Base-by-base conservation (phyloP, 1,140 invertebrate species). In the Drosophila gunungcola region DNA sequence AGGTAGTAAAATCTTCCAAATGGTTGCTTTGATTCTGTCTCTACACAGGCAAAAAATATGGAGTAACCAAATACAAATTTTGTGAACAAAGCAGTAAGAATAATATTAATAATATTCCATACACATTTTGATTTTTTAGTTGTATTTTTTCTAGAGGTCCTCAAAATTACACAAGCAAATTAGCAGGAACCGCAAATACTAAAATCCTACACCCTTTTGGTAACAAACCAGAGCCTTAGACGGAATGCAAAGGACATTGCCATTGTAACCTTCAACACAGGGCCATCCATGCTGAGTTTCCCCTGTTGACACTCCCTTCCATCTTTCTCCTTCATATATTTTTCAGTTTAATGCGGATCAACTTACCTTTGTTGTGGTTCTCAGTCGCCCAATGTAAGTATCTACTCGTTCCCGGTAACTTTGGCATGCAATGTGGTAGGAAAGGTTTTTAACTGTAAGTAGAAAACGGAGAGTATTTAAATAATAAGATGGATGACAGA, bases 281-380 rank as follows among this genome's bases (percentile, higher is more conserved):
- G 32, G 61, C 43, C 16, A 39, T 32, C 38, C 21, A 32, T 45
- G 29, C 12, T 3, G 25, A 34, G 27, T 3, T 43, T 13, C 3
- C 13, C 27, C 43, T 21, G 16, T 21, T 21, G 16, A 21, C 16
- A 21, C 16, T 21, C 16, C 16, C 16, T 21, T 21, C 16, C 16
- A 21, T 21, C 16, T 21, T 21, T 21, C 16, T 21, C 16, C 21
- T 12, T 16, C 16, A 12, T n/a, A 13, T 13, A 9, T 38, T 29
- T 36, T 46, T 16, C 9, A 41, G n/a, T 13, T 49, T 43, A 12
- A 21, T 39, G 29, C 51, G 38, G 46, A 38, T 46, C 16, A 13
- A 61, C 70, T 73, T 54, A 73, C 70, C 65, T 61, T 73, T 46
- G 64, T 68, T 65, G 46, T 34, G 38, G 36, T 4, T 64, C 36